Conservation (phyloP, 2,113 vertebrate species). For the Elachura formosa region DNA sequence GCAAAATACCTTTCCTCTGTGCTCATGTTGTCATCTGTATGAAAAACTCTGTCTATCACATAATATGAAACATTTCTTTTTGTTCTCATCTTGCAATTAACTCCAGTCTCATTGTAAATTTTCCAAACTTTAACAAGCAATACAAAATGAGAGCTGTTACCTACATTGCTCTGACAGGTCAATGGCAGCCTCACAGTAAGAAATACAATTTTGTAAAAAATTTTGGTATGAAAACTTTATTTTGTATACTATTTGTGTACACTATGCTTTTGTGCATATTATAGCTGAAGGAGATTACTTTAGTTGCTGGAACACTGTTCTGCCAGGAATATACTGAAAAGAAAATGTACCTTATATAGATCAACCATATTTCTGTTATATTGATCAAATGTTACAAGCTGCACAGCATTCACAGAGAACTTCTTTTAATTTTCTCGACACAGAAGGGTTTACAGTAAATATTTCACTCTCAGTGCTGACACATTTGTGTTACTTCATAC, state of each 20-base stretch:
- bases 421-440: not conserved
- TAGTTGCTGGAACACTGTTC: not conserved
- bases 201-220: rapidly evolving
- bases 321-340: not conserved
- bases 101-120: not conserved
- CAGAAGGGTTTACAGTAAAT: not conserved
- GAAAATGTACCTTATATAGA: not conserved
- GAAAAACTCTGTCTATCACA: not conserved
- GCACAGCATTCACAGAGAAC: not conserved
- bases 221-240: not conserved
- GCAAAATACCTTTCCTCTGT: not conserved
- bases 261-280: not conserved
- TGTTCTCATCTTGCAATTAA: not conserved
- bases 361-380: not conserved
- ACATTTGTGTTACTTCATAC: not conserved
- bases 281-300: not conserved
- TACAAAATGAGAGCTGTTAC: not conserved
- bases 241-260: not conserved
- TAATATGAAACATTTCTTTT: not conserved
- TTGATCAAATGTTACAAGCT: not conserved
- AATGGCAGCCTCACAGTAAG: not conserved
- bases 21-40: not conserved
- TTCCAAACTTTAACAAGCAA: not conserved
- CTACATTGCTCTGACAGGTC: not conserved
- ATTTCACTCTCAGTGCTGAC: not conserved